Evolutionary conservation across 2,888 invertebrate genomes (phyloP), one percentile per base, ranked within the genome.

Genomic region (Lycophotia porphyrea): DNA sequence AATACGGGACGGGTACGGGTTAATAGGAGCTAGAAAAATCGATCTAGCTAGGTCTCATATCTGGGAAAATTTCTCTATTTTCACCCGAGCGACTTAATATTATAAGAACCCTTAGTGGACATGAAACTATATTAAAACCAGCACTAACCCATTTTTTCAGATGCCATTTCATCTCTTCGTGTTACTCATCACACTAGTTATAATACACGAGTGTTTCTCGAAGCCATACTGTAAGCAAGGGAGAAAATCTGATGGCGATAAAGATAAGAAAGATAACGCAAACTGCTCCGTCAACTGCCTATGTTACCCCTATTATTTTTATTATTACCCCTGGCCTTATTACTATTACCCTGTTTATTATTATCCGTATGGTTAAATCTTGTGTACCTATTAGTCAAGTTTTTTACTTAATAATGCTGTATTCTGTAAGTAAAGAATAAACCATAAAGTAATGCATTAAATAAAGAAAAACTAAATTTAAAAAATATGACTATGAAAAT

Each of bases 341-440:
- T 82, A 79, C 31, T 88, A 82, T 44, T 65, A 73, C 34, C 80
- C 80, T n/a, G 31, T 47, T 1, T 84, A 76, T 44, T 82, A 84
- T 67, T 78, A 78, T 71, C 84, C 88, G 0, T 76, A 74, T 60
- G 71, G 34, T 85, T 76, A 61, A 71, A 78, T 5, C 24, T 69
- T 61, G 4, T 60, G 11, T 60, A 27, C 24, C 31, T 24, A n/a
- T 4, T 15, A 63, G n/a, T 13, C 52, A 76, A 76, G 13, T 24
- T 36, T 24, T 36, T 60, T 24, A 34, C 55, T 15, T 27, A 15
- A 27, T 27, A 55, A 27, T 15, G 27, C 15, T 7, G 15, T 27
- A 55, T 13, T n/a, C 1, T 60, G 58, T 31, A 21, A 21, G 8
- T 8, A 58, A 31, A 58, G 3, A 63, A n/a, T n/a, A 39, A n/a